phyloP scores from a whole-genome alignment of 1,140 invertebrate species.

The Platyscapa corneri region DNA sequence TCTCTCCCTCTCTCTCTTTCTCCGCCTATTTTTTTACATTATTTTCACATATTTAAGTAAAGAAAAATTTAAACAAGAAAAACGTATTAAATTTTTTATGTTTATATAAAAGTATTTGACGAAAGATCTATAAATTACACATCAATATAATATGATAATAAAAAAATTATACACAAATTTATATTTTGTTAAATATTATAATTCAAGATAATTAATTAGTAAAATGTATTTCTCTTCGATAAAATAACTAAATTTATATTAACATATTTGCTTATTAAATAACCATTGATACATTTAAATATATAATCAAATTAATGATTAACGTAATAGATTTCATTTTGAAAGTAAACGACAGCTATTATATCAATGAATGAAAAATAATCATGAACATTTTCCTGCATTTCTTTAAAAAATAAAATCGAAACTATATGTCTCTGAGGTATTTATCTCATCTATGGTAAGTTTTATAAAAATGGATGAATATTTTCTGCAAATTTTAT shows the following conservation, averaged over 20 bases:
- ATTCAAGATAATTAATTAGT: no score
- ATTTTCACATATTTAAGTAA: no score
- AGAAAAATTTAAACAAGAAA: no score
- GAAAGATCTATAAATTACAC: no score
- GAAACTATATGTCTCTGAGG: neutral
- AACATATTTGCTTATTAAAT: neutral
- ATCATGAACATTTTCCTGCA: neutral
- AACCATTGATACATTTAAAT: neutral
- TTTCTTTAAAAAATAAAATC: neutral
- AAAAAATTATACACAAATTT: no score
- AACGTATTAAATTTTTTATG: no score
- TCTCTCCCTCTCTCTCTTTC: no score
- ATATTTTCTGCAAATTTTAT: neutral
- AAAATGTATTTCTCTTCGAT: neutral
- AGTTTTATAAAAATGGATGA: neutral
- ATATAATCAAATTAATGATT: neutral
- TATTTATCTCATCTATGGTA: no score
- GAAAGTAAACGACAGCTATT: neutral
- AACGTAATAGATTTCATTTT: neutral
- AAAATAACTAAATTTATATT: neutral
- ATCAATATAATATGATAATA: no score
- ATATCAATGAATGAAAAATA: neutral
- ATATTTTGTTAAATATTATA: no score
- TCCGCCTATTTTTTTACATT: no score
- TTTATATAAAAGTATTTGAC: no score